Evolutionary conservation across 2,113 vertebrate genomes (phyloP).

Genomic region (Scytalopus superciliaris): DNA sequence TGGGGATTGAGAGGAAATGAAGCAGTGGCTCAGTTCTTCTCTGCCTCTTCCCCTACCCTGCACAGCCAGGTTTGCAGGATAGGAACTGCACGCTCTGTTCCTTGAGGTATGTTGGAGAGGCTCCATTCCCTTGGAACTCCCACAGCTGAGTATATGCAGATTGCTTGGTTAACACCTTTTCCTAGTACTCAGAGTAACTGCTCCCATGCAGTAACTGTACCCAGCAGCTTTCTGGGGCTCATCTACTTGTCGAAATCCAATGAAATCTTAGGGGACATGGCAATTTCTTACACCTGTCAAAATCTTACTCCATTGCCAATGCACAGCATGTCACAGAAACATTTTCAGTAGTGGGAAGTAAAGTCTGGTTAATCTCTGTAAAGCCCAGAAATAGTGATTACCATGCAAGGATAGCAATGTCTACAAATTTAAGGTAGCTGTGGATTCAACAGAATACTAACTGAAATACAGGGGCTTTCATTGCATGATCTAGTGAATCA

Average conservation of each 20-base stretch:
- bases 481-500: constrained; percentile 60
- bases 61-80: background rate
- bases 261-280: background rate
- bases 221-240: constrained; percentile 10
- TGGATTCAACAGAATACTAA: constrained; percentile 65
- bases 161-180: constrained; percentile 32
- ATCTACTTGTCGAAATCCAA: constrained; percentile 50
- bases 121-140: background rate
- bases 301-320: constrained; percentile 49
- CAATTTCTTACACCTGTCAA: constrained; percentile 45
- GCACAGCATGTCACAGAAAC: background rate
- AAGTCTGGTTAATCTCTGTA: constrained; percentile 65
- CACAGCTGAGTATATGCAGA: background rate
- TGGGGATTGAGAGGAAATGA: background rate
- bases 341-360: constrained; percentile 36
- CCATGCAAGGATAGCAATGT: constrained; percentile 50
- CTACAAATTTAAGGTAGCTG: constrained; percentile 67
- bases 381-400: constrained; percentile 62
- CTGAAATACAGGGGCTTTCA: constrained; percentile 55
- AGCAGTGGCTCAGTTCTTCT: background rate
- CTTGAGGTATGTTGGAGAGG: background rate
- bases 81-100: background rate
- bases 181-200: background rate
- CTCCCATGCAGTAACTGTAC: background rate
- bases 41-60: background rate